Base-by-base conservation (phyloP, 2,113 vertebrate species). In the Passer domesticus region DNA sequence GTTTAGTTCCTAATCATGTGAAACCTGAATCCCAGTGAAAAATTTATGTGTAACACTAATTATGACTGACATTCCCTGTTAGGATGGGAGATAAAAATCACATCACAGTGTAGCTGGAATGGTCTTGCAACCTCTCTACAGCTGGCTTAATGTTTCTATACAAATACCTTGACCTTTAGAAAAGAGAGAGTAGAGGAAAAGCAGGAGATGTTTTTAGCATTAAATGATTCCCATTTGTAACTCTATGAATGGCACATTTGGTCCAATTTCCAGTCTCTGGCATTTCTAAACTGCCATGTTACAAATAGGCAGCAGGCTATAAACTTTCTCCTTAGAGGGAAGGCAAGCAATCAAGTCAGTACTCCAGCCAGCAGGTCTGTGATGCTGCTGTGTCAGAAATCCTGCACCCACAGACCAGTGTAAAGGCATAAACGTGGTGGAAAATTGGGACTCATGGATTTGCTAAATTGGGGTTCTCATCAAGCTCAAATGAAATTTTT, bases 141-240 rank as follows among this genome's bases (percentile, higher is more conserved):
- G 77, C 94, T 95, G 91, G 76, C 55, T 96, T 94, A 89, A 96
- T 94, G 91, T 87, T 94, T 91, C 83, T 85, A 52, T 77, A 95
- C 77, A 92, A 96, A 94, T 95, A 96, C 73, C 43, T 84, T 96
- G 92, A 96, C 95, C 96, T 96, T 96, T 95, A 92, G 53, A 89
- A 90, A 89, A 91, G 67, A 59, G 31, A 56, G n/a, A 87, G n/a
- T 7, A 23, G 13, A 76, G 25, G 13, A 68, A 88, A 95, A 91
- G 87, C 47, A 83, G 31, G 58, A 91, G 72, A 64, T 66, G 43
- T 82, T 94, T 89, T 84, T 79, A 90, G 78, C 10, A 3, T 94
- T 96, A 96, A 95, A 94, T 47, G 10, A 87, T 97, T 96, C 92
- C 92, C 73, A 82, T 95, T 96, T 92, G 87, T 96, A 94, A 74